Conservation (phyloP, 2,113 vertebrate species). For the Tragelaphus strepsiceros region DNA sequence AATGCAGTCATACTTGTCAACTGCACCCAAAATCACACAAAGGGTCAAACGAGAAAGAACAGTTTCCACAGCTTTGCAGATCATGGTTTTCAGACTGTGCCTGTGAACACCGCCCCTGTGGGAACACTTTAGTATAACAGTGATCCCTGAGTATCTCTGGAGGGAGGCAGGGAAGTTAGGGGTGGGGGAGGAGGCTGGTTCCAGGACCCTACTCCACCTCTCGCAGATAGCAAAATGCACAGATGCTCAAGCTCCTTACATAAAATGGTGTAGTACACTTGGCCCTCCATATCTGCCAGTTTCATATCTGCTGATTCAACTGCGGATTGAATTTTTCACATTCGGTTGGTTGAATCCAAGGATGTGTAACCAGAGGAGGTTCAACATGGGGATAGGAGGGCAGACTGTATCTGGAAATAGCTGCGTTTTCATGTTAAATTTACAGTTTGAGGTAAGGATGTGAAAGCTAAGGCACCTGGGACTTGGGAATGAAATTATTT, state of each 20-base stretch:
- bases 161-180: background rate
- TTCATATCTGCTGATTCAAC: background rate
- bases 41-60: background rate
- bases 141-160: background rate
- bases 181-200: background rate
- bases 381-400: background rate
- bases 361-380: background rate
- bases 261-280: background rate
- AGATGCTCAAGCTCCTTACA: background rate
- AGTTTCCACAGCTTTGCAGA: background rate
- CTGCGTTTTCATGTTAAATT: background rate
- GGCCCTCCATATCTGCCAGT: background rate
- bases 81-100: background rate
- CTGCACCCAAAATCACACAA: background rate
- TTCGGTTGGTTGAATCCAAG: background rate
- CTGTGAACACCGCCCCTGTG: background rate
- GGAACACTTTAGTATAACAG: background rate
- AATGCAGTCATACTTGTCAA: background rate
- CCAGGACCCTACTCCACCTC: background rate
- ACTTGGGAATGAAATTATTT: background rate
- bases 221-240: background rate
- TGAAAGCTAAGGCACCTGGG: background rate
- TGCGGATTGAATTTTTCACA: background rate
- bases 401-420: background rate
- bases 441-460: background rate